Evolutionary conservation across 2,888 invertebrate species (phyloP).

Genomic region (Philereme vetulata): DNA sequence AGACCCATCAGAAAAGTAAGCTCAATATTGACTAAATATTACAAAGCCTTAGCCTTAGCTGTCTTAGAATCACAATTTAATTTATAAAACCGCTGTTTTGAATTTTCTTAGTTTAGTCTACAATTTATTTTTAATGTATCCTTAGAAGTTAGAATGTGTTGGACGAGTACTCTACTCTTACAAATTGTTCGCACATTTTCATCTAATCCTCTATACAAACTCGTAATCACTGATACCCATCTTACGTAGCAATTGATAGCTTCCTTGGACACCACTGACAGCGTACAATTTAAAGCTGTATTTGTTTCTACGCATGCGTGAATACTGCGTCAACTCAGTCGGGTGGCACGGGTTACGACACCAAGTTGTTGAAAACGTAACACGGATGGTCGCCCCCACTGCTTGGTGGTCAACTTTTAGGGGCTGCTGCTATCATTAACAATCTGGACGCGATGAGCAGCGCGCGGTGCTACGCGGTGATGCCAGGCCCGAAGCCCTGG

Average conservation of each 20-base stretch:
- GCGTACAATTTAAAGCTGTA: constrained; percentile 37
- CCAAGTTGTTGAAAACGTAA: constrained; percentile 68
- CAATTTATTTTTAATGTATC: too few relatives aligned
- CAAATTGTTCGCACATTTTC: not conserved
- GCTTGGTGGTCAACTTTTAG: constrained; percentile 49
- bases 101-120: too few relatives aligned
- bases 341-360: constrained; percentile 65
- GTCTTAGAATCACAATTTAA: too few relatives aligned
- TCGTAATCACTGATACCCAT: constrained; percentile 7
- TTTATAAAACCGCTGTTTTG: too few relatives aligned
- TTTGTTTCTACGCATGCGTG: constrained; percentile 48
- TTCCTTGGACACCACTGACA: constrained; percentile 23
- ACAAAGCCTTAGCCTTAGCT: too few relatives aligned
- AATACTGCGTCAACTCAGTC: constrained; percentile 53
- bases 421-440: constrained; percentile 65
- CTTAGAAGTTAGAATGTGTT: too few relatives aligned
- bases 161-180: not conserved
- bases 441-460: constrained; percentile 64
- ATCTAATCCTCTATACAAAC: constrained; percentile 2
- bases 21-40: not conserved
- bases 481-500: constrained; percentile 90
- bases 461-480: constrained; percentile 84
- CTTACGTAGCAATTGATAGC: constrained; percentile 21
- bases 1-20: too few relatives aligned
- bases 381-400: constrained; percentile 65